A percentile compares a stretch with the other conserved stretches of the same genome.
Conservation (phyloP, 2,888 invertebrate species). For the Acanthoscelides obtectus region DNA sequence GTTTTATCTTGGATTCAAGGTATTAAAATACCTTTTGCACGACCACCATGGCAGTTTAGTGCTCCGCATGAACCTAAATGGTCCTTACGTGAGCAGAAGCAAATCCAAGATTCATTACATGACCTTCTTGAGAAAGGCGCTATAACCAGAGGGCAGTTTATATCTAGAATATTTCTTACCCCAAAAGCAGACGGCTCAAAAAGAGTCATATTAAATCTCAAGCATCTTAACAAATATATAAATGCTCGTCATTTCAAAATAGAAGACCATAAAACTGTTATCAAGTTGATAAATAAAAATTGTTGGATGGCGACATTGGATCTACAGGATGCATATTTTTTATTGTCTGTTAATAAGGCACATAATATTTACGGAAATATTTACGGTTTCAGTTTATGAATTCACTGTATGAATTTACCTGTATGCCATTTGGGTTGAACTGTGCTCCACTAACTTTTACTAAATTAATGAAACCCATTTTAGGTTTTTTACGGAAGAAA, state of each 20-base stretch:
- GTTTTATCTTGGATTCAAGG: constrained; percentile 6
- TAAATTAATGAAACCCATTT: constrained; percentile 3
- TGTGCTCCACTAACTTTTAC: background rate
- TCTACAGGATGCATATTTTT: constrained; percentile 7
- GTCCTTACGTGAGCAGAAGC: constrained; percentile 3
- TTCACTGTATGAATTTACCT: constrained; percentile 9
- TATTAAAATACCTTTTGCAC: constrained; percentile 7
- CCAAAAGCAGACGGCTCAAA: too few relatives aligned
- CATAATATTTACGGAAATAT: constrained; percentile 11
- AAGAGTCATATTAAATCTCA: constrained; percentile 3
- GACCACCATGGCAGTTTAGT: constrained; percentile 5
- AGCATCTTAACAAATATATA: background rate
- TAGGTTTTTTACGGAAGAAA: constrained; percentile 4
- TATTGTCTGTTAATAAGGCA: constrained; percentile 1
- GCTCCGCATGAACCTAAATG: constrained; percentile 1
- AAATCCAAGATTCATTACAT: constrained; percentile 2
- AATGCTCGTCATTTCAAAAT: constrained; percentile 1
- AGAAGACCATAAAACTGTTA: constrained; percentile 1
- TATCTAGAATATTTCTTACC: constrained; percentile 9
- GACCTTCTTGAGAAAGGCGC: constrained; percentile 7
- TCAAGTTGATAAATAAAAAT: background rate
- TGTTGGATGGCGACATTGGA: constrained; percentile 5
- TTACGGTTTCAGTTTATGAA: constrained; percentile 7
- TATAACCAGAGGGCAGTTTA: constrained; percentile 5
- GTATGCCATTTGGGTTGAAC: constrained; percentile 8